Evolutionary conservation across 1,140 invertebrate genomes (phyloP).

Genomic region (Drosophila auraria): DNA sequence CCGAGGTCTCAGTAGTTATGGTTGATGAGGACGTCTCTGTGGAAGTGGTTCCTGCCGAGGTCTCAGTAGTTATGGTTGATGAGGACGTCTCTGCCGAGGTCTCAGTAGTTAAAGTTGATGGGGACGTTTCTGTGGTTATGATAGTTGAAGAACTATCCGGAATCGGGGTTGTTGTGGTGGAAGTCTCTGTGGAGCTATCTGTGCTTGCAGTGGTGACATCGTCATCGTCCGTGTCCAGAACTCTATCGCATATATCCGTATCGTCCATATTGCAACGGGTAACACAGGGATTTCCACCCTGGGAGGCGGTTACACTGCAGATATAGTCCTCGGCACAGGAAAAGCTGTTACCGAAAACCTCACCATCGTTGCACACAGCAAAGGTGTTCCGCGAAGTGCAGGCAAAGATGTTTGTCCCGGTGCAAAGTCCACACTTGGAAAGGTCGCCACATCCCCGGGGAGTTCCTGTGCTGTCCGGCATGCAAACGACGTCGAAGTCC

Average conservation of each 20-base stretch:
- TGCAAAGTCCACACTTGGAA: slow-evolving; percentile 46
- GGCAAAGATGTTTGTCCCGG: slow-evolving; percentile 17
- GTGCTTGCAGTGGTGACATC: not conserved
- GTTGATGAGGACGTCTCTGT: no score
- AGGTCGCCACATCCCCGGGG: slow-evolving; percentile 52
- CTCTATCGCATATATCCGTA: slow-evolving; percentile 50
- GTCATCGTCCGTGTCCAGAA: slow-evolving; percentile 2
- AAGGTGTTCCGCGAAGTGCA: slow-evolving; percentile 67
- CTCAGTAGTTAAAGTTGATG: slow-evolving; percentile 1
- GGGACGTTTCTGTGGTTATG: not conserved
- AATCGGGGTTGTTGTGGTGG: not conserved
- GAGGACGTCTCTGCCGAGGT: slow-evolving; percentile 3
- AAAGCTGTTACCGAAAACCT: not conserved
- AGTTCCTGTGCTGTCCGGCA: not conserved
- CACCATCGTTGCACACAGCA: slow-evolving; percentile 20
- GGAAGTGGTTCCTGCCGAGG: not conserved
- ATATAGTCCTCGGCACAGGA: slow-evolving; percentile 20
- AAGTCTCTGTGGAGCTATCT: not conserved
- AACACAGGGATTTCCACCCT: slow-evolving; percentile 32
- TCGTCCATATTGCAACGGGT: slow-evolving; percentile 8
- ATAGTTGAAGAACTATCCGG: not conserved
- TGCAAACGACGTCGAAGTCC: slow-evolving; percentile 31
- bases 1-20: no score
- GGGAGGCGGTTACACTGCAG: slow-evolving; percentile 35
- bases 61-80: not conserved